Evolutionary conservation across 1,140 invertebrate genomes (phyloP).

Genomic region (Macrobrachium nipponense): DNA sequence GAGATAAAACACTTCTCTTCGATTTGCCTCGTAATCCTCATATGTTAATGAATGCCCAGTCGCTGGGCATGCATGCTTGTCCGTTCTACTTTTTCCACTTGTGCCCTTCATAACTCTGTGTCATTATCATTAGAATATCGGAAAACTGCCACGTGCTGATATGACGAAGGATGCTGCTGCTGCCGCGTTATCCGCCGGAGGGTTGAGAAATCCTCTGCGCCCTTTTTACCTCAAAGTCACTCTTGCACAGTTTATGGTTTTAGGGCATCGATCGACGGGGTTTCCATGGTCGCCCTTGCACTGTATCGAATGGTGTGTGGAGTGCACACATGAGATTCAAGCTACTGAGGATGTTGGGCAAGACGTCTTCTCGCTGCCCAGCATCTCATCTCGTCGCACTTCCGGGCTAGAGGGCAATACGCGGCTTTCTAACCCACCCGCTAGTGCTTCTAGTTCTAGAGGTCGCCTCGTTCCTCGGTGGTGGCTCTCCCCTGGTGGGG

Average conservation of each 20-base stretch:
- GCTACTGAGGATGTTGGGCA: conserved; percentile 39
- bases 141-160: too few relatives aligned
- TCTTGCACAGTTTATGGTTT: too few relatives aligned
- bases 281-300: too few relatives aligned
- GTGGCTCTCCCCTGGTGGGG: not conserved
- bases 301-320: conserved; percentile 27
- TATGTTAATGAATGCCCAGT: not conserved
- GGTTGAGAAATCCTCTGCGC: too few relatives aligned
- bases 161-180: too few relatives aligned
- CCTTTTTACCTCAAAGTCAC: too few relatives aligned
- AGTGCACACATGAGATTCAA: conserved; percentile 52
- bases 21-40: not conserved
- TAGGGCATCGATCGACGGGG: too few relatives aligned
- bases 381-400: conserved; percentile 43
- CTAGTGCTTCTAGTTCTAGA: not conserved
- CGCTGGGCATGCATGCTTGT: conserved; percentile 3
- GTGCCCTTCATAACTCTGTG: too few relatives aligned
- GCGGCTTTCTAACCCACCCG: not conserved
- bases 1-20: not conserved
- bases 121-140: too few relatives aligned
- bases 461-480: not conserved
- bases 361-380: conserved; percentile 48
- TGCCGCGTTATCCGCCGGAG: too few relatives aligned
- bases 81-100: not conserved
- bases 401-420: conserved; percentile 53